These are phyloP conservation scores for Ellobius talpinus DNA, from an alignment of 2,113 vertebrate genomes.

Conservation along the genomic window DNA sequence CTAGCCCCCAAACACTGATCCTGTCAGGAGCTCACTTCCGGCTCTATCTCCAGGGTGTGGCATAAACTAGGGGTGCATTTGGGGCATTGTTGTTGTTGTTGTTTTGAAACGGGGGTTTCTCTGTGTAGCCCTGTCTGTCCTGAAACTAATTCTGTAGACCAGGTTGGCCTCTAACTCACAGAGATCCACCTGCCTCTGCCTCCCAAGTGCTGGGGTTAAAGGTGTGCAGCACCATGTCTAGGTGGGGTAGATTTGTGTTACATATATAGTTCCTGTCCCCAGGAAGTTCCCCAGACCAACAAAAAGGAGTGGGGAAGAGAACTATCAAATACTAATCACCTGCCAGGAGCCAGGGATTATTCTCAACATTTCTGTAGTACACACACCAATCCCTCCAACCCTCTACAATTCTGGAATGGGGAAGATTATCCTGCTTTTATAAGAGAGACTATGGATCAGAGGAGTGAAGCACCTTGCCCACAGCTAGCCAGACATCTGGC, in stretches of 20 bases:
- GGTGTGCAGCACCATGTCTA: too few species aligned
- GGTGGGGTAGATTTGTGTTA: background rate
- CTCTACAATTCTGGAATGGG: background rate
- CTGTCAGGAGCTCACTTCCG: background rate
- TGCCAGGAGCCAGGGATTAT: background rate
- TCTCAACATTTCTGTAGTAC: background rate
- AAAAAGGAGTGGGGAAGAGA: background rate
- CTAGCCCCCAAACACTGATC: too few species aligned
- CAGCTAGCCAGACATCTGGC: background rate
- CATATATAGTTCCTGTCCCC: background rate
- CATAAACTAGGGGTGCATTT: background rate
- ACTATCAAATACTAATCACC: background rate
- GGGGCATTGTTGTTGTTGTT: too few species aligned
- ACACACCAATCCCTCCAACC: background rate
- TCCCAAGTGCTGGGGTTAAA: too few species aligned
- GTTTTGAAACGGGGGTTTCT: too few species aligned
- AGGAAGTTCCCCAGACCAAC: background rate
- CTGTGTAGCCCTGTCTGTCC: too few species aligned
- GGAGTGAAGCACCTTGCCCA: background rate
- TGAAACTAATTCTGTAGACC: too few species aligned
- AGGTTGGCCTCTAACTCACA: too few species aligned
- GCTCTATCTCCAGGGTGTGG: background rate
- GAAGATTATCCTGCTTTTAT: background rate
- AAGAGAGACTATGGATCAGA: background rate
- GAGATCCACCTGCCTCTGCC: too few species aligned